phyloP scores from a whole-genome alignment of 2,888 invertebrate species.

The Meteorus colon region DNA sequence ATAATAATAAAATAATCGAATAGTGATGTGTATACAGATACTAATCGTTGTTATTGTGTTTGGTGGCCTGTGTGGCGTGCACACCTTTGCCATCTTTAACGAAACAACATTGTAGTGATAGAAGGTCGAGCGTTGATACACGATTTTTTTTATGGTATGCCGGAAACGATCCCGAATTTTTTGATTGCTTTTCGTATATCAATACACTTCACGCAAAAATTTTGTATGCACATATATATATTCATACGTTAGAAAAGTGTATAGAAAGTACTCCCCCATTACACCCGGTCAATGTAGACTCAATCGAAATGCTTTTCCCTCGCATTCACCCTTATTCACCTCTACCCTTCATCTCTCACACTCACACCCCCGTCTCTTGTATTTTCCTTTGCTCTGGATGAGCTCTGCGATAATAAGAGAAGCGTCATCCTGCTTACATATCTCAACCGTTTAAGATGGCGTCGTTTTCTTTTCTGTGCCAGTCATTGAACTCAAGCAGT shows the following conservation, averaged over 20 bases:
- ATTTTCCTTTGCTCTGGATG: neutral
- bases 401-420: conserved; percentile 35
- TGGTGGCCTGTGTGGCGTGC: neutral
- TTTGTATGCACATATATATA: neutral
- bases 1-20: conserved; percentile 5
- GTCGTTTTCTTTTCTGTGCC: conserved; percentile 69
- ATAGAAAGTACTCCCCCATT: no score
- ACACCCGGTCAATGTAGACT: no score
- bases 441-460: conserved; percentile 63
- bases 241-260: neutral
- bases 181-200: conserved; percentile 3
- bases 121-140: conserved; percentile 51
- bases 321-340: no score
- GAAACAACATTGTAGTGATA: conserved; percentile 27
- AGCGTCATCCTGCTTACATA: conserved; percentile 57
- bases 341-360: neutral
- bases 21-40: neutral
- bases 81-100: neutral
- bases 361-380: neutral
- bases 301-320: no score
- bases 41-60: neutral
- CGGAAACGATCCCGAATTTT: conserved; percentile 39
- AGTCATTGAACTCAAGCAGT: conserved; percentile 67
- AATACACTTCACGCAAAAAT: neutral
- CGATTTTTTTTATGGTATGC: conserved; percentile 45